Evolutionary conservation across 2,797 vertebrate genomes (phyloP).

Genomic region (Tokudaia muenninki): DNA sequence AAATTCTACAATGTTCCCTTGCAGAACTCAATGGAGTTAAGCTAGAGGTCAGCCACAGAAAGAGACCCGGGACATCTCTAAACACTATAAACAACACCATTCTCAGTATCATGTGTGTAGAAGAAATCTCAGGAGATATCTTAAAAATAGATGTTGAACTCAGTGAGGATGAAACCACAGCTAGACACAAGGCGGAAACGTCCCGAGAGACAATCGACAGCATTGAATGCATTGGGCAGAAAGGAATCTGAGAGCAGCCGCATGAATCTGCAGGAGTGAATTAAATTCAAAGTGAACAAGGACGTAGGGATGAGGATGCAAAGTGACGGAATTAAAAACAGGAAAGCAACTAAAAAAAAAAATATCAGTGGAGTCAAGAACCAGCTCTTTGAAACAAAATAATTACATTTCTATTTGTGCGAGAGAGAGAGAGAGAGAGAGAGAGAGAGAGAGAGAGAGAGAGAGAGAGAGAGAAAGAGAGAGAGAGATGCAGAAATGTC

Average conservation of each 20-base stretch:
- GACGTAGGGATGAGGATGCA: not conserved
- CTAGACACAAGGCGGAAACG: not conserved
- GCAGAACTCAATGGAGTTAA: not conserved
- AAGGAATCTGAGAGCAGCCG: not conserved
- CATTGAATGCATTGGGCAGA: not conserved
- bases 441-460: not conserved
- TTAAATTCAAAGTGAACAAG: not conserved
- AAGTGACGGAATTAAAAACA: not conserved
- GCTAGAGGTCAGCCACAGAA: not conserved
- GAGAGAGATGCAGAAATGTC: not conserved
- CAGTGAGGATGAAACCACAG: slow-evolving; percentile 23
- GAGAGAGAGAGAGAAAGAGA: not conserved
- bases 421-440: not conserved
- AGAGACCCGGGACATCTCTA: not conserved
- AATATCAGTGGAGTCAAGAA: not conserved
- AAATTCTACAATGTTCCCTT: not conserved
- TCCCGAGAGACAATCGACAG: not conserved
- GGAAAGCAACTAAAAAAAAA: not conserved
- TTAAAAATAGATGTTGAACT: not conserved
- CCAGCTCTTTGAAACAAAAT: not conserved
- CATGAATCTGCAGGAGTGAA: not conserved
- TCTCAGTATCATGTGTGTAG: not conserved
- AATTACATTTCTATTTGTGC: not conserved
- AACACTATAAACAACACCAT: not conserved
- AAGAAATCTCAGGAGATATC: slow-evolving; percentile 26